Conservation (phyloP, 1,140 invertebrate genomes). For the Brachionus plicatilis region DNA sequence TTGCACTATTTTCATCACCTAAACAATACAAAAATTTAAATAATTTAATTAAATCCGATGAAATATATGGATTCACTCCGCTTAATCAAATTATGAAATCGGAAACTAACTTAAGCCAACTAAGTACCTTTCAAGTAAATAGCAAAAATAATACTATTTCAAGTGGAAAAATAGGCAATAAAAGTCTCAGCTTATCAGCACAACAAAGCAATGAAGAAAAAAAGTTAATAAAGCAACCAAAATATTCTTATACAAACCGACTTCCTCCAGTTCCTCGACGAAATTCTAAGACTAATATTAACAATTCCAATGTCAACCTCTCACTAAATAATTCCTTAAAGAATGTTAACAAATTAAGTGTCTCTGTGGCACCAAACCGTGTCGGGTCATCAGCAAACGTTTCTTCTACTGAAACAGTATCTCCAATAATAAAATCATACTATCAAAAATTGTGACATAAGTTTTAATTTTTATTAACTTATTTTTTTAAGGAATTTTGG, state of each 20-base stretch:
- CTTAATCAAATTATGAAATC: conserved; percentile 15
- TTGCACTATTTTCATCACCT: neutral
- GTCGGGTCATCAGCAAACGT: neutral
- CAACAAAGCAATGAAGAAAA: neutral
- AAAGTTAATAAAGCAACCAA: neutral
- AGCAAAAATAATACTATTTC: neutral
- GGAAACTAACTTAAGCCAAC: neutral
- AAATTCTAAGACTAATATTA: neutral
- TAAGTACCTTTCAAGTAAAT: conserved; percentile 8
- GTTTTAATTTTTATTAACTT: neutral
- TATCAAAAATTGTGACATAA: neutral
- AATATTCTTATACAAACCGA: neutral
- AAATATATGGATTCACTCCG: conserved; percentile 16
- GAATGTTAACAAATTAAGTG: neutral
- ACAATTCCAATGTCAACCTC: neutral
- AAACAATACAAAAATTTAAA: neutral
- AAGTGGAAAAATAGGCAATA: neutral
- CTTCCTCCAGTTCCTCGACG: neutral
- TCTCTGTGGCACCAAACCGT: neutral
- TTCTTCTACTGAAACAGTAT: neutral
- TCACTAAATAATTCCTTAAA: neutral
- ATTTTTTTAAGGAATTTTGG: neutral
- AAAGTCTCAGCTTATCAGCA: neutral
- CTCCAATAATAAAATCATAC: neutral
- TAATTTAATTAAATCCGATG: neutral